Percentiles rank a stretch among this genome's conserved stretches.
phyloP scores from a whole-genome alignment of 2,113 vertebrate species.

The Mormoops blainvillei region DNA sequence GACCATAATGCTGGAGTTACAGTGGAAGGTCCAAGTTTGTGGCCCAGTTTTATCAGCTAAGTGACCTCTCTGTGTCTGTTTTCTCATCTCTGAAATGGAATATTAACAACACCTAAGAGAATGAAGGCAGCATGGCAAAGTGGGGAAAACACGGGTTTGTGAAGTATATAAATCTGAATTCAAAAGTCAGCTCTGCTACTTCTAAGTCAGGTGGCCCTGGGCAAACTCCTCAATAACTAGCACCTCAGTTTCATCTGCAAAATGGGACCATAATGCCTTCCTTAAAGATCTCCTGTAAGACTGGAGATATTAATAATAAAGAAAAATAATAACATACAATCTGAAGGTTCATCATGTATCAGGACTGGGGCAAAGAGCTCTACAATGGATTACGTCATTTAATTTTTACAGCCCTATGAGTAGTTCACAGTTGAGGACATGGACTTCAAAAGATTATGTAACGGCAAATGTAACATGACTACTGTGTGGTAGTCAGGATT shows the following conservation, averaged over 20 bases:
- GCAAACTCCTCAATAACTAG: background rate
- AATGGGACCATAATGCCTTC: background rate
- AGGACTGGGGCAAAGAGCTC: background rate
- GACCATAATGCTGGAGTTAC: background rate
- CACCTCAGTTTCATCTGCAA: background rate
- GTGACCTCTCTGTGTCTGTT: background rate
- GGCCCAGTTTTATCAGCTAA: background rate
- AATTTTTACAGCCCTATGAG: background rate
- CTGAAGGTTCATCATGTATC: background rate
- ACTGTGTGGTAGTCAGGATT: background rate
- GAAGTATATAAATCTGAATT: background rate
- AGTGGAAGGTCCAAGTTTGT: background rate
- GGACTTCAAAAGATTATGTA: background rate
- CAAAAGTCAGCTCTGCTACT: background rate
- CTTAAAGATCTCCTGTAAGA: background rate
- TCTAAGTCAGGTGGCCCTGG: background rate
- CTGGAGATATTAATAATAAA: background rate
- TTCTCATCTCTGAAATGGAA: background rate
- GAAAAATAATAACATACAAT: background rate
- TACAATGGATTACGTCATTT: fast-evolving
- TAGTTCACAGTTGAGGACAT: background rate
- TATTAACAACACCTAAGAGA: background rate
- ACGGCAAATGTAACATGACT: background rate
- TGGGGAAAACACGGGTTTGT: background rate
- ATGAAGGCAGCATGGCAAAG: background rate